Evolutionary conservation across 1,140 invertebrate genomes (phyloP), one percentile per base, ranked within the genome.

Genomic region (Listronotus bonariensis): DNA sequence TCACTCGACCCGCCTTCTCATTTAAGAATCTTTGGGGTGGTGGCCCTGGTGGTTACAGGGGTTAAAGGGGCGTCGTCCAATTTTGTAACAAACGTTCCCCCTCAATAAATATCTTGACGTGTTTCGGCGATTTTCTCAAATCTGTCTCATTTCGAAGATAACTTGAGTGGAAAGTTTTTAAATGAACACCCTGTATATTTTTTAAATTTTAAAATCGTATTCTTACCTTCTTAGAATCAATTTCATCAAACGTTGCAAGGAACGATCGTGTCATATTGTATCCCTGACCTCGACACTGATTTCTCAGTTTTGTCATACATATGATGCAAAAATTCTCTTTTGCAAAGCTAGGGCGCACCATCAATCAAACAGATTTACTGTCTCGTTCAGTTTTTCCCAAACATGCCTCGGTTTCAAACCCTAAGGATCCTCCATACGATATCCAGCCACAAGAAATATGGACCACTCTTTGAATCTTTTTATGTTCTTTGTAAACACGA

Each of bases 371-470:
- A 63, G 20, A 9, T 53, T 11, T 7, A 63, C 66, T 6, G 14
- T n/a, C 40, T 68, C 53, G 9, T 58, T 59, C 15, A 26, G 12
- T n/a, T 58, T 68, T 41, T 68, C 66, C n/a, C 32, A 68, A 15
- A 36, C 63, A 59, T 12, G 53, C 10, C 1, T 12, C 60, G 11
- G 63, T 54, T 36, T 63, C 66, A 40, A 56, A 52, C 10, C 7
- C 43, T 15, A 68, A 38, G 0, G 12, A 11, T 10, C 53, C 53
- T 45, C 66, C 66, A 59, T 46, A 68, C 4, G 66, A 42, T 68
- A 68, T 1, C 66, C 66, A 15, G n/a, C n/a, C 59, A 62, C 5
- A 68, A 15, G 12, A 17, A 45, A 31, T 68, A 68, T 10, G 59
- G 53, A 7, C 66, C 66, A 14, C 34, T 43, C 5, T 40, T 58